Percentiles rank a stretch among this genome's conserved stretches.
phyloP scores from a whole-genome alignment of 2,113 vertebrate species.

The Upupa epops region DNA sequence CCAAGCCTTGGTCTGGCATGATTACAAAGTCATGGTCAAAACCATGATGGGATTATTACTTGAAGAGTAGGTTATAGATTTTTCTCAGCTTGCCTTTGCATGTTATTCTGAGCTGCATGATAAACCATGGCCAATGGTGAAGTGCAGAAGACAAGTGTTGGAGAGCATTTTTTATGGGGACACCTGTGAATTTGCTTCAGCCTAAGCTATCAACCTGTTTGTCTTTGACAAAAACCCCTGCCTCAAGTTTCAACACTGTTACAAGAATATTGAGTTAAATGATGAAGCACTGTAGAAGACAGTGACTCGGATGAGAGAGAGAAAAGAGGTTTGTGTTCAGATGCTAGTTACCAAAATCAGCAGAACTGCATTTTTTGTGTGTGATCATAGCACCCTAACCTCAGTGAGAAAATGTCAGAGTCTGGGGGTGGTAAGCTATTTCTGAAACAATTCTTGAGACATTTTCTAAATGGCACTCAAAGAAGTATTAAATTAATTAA shows the following conservation, averaged over 20 bases:
- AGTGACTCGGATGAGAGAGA: background rate
- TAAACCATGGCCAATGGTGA: background rate
- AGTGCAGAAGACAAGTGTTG: background rate
- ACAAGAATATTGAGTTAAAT: background rate
- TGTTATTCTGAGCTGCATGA: background rate
- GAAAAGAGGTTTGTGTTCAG: background rate
- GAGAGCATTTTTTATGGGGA: background rate
- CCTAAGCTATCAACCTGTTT: background rate
- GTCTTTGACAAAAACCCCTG: background rate
- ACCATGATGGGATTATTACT: background rate
- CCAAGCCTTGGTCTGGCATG: fast-evolving
- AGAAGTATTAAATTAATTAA: background rate
- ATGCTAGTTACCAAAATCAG: background rate
- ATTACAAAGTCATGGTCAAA: background rate
- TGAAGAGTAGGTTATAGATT: background rate
- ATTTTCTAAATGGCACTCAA: background rate
- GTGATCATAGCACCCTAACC: background rate
- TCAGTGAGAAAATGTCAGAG: background rate
- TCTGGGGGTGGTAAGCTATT: background rate
- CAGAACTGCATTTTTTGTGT: background rate
- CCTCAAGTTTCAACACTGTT: background rate
- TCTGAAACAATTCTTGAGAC: background rate
- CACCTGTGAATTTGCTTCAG: background rate
- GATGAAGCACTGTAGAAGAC: background rate
- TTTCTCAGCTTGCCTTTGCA: background rate